Percentiles rank a stretch among this genome's conserved stretches.
Conservation (phyloP, 1,140 invertebrate genomes). For the Neocloeon triangulifer region DNA sequence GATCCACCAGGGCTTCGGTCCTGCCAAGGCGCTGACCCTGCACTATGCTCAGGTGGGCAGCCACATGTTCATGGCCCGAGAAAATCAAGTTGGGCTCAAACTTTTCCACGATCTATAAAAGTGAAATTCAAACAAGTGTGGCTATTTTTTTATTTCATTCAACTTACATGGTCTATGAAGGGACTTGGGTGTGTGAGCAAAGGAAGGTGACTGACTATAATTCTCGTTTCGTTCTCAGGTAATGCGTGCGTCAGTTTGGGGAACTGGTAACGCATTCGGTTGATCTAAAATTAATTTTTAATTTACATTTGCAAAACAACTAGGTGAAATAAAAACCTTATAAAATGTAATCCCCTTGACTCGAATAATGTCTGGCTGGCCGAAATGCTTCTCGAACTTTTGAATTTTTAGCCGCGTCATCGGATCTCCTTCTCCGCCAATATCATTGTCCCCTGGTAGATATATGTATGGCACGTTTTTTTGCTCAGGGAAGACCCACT, state of each 20-base stretch:
- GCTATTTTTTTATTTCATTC: too few species aligned
- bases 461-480: slow-evolving; percentile 24
- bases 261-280: slow-evolving; percentile 33
- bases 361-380: slow-evolving; percentile 34
- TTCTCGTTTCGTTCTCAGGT: slow-evolving; percentile 20
- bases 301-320: slow-evolving; percentile 12
- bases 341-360: slow-evolving; percentile 31
- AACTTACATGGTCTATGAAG: slow-evolving; percentile 33
- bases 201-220: slow-evolving; percentile 47
- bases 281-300: slow-evolving; percentile 39
- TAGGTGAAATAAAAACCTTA: too few species aligned
- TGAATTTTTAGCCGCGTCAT: slow-evolving; percentile 45
- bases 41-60: slow-evolving; percentile 9
- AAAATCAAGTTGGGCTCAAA: slow-evolving; percentile 58
- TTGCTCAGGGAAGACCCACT: slow-evolving; percentile 32
- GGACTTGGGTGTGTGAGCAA: slow-evolving; percentile 31
- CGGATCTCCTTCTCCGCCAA: slow-evolving; percentile 67
- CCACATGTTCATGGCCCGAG: slow-evolving; percentile 50
- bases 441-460: slow-evolving; percentile 85
- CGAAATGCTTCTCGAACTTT: slow-evolving; percentile 56
- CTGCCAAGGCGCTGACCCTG: slow-evolving; percentile 5
- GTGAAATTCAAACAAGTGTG: slow-evolving; percentile 6
- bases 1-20: slow-evolving; percentile 6
- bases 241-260: slow-evolving; percentile 17
- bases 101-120: slow-evolving; percentile 31